Conservation (phyloP, 92 coral and sea anemone species). For the Isaurus tuberculatus region DNA sequence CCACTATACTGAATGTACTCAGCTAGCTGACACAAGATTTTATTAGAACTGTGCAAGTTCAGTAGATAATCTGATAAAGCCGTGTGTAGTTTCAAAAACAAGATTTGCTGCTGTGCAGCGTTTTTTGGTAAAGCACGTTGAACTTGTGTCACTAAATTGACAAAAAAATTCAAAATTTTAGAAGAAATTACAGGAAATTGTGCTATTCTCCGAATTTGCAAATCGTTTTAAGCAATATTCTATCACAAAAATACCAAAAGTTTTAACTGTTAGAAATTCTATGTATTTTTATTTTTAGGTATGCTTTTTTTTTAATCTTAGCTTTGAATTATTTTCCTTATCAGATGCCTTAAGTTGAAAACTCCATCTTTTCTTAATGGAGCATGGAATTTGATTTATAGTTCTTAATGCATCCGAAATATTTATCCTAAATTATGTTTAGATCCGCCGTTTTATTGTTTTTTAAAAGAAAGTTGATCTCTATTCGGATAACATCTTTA, state of each 20-base stretch:
- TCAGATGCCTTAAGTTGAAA: background rate
- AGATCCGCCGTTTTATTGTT: background rate
- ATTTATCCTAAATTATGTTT: background rate
- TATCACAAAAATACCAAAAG: background rate
- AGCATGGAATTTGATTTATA: background rate
- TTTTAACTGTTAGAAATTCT: background rate
- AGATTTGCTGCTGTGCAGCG: constrained; percentile 38
- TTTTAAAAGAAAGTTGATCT: background rate
- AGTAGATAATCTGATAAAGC: background rate
- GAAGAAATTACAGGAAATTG: background rate
- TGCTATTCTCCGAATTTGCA: background rate
- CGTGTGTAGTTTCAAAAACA: background rate
- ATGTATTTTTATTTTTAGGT: background rate
- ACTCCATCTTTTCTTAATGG: background rate
- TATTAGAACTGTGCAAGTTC: background rate
- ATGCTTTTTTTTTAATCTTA: background rate
- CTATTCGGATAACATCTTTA: background rate
- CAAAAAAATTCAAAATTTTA: background rate
- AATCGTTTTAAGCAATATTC: background rate
- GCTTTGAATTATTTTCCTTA: background rate
- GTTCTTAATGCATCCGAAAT: background rate
- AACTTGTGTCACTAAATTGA: background rate
- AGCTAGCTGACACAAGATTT: too few relatives aligned
- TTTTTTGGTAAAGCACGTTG: background rate
- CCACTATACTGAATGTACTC: too few relatives aligned